Conservation (phyloP, 35 echinoderm and acorn worm species). For the Acanthaster planci region DNA sequence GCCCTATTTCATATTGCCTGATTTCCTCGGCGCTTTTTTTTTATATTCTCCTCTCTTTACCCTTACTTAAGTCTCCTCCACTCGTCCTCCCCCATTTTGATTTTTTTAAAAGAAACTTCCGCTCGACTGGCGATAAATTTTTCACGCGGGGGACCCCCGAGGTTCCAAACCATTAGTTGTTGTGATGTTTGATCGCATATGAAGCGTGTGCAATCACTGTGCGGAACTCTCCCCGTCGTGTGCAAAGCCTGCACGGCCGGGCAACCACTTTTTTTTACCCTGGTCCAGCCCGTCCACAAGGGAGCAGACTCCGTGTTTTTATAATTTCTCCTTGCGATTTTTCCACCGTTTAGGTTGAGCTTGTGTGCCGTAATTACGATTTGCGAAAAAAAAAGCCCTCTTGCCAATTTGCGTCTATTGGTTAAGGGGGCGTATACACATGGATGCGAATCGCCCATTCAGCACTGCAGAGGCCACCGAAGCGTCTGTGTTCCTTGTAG, state of each 20-base stretch:
- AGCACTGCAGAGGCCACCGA: background rate
- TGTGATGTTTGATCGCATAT: slow-evolving; percentile 28
- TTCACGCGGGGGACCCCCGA: background rate
- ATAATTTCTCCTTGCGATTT: slow-evolving; percentile 31
- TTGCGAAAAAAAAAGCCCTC: background rate
- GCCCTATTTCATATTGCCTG: slow-evolving; percentile 31
- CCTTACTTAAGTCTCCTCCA: background rate
- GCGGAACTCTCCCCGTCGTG: background rate
- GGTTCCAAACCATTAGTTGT: slow-evolving; percentile 2
- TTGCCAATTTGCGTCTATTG: background rate
- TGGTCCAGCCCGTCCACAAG: background rate
- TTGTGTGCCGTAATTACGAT: slow-evolving; percentile 15
- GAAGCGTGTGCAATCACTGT: slow-evolving; percentile 21
- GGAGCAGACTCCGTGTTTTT: background rate
- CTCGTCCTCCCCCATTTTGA: background rate
- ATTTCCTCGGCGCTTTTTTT: background rate
- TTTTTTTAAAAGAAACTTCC: slow-evolving; percentile 12
- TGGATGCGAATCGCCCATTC: background rate
- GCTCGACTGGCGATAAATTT: slow-evolving; percentile 11
- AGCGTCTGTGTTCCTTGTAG: background rate
- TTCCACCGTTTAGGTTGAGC: slow-evolving; percentile 28
- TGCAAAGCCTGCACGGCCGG: too few species aligned
- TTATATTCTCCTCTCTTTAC: too few species aligned
- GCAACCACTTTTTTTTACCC: background rate
- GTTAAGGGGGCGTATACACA: slow-evolving; percentile 6